phyloP scores from a whole-genome alignment of 1,140 invertebrate species.

The Leptinotarsa texana region DNA sequence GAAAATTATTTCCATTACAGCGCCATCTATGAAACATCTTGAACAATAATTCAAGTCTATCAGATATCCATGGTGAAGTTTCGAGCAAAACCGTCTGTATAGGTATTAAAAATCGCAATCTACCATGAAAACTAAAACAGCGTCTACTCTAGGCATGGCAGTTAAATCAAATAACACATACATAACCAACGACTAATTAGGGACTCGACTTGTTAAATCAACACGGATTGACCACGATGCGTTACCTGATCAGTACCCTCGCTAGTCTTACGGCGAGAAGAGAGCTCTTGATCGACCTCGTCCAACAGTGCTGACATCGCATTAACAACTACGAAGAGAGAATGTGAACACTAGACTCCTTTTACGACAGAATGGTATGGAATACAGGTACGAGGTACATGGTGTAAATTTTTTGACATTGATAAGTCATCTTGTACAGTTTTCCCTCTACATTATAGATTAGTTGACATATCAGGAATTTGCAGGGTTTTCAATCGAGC shows the following conservation, averaged over 20 bases:
- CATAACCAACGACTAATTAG: neutral
- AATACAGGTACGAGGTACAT: neutral
- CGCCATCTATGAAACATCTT: too few relatives aligned
- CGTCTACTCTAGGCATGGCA: constrained; percentile 11
- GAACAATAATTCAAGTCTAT: too few relatives aligned
- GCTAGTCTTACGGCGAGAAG: constrained; percentile 48
- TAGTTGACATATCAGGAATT: too few relatives aligned
- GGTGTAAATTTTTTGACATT: neutral
- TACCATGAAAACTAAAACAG: neutral
- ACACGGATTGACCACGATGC: neutral
- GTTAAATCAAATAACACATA: neutral
- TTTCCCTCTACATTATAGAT: too few relatives aligned
- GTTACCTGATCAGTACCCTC: constrained; percentile 27
- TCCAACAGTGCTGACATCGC: constrained; percentile 74
- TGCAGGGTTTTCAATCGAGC: too few relatives aligned
- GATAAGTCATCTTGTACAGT: too few relatives aligned
- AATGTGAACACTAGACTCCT: constrained; percentile 26
- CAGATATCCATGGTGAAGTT: neutral
- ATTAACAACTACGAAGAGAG: constrained; percentile 65
- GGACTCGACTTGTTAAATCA: constrained; percentile 7
- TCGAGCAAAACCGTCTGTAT: neutral
- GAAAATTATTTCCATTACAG: too few relatives aligned
- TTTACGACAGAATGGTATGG: constrained; percentile 9
- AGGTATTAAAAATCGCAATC: neutral
- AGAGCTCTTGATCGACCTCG: constrained; percentile 67